Base-by-base conservation (phyloP, 1,140 invertebrate genomes). In the Nomia melanderi region DNA sequence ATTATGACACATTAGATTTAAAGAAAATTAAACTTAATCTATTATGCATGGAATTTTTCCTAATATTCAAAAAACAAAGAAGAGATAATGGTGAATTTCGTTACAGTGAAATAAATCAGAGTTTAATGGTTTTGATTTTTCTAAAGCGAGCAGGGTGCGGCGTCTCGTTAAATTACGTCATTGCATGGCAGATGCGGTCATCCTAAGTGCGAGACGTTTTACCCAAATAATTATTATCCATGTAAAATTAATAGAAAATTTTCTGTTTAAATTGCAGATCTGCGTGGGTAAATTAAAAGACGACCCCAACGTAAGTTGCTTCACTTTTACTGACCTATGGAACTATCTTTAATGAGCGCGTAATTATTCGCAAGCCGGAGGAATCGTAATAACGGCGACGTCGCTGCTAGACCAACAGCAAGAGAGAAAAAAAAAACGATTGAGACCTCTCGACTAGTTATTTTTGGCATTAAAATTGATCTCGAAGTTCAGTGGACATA, bases 271-370 rank as follows among this genome's bases (percentile, higher is more conserved):
- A 25, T 84, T 93, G 25, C 89, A 95, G 94, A 91, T 93, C 82
- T 93, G 93, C 90, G 91, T 94, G 57, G 90, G 91, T 74, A 94
- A 93, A 79, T 85, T 94, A 72, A 93, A 94, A 81, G 92, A 94
- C 83, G 93, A 94, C 78, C 93, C 94, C 86, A 93, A 93, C 79
- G 94, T 95, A 92, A 93, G 94, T 93, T 77, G 59, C 25, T n/a
- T 62, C 33, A 29, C n/a, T 23, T 60, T 69, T 53, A 0, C 20
- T 59, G 31, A 66, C 44, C 5, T 57, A n/a, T 7, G 0, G n/a
- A 59, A n/a, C 33, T n/a, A 41, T 65, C 25, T 14, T 59, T 47
- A 25, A 14, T 27, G 44, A 59, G 25, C 17, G 27, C 47, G 47
- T 50, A 50, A 50, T 50, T 50, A 50, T 6, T 1, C 47, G 47